Evolutionary conservation across 1,140 invertebrate species (phyloP).

Genomic region (Oryzaephilus surinamensis): DNA sequence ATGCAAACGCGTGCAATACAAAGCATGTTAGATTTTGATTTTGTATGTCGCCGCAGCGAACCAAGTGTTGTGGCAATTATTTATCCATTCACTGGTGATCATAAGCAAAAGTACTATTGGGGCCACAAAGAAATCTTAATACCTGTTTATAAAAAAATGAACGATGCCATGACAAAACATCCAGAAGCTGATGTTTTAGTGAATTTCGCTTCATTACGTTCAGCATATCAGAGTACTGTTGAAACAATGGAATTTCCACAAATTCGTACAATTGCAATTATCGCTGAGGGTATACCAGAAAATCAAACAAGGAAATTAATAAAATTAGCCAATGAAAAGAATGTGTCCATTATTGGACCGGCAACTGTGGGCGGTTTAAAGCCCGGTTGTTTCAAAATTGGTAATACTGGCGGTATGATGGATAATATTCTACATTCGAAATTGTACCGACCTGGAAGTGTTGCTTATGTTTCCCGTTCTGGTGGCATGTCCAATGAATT

Average conservation of each 20-base stretch:
- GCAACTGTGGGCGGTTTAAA: slow-evolving; percentile 98
- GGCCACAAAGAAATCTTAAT: slow-evolving; percentile 96
- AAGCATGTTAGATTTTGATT: slow-evolving; percentile 98
- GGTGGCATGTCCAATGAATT: slow-evolving; percentile 99
- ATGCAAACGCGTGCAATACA: slow-evolving; percentile 99
- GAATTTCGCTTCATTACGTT: slow-evolving; percentile 97
- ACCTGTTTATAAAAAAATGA: slow-evolving; percentile 96
- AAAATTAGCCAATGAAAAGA: slow-evolving; percentile 68
- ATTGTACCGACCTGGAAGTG: slow-evolving; percentile 90
- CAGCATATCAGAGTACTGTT: slow-evolving; percentile 94
- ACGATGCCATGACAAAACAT: slow-evolving; percentile 91
- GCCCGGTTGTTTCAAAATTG: slow-evolving; percentile 98
- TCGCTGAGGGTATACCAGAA: slow-evolving; percentile 98
- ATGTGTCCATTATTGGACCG: slow-evolving; percentile 85
- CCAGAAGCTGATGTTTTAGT: slow-evolving; percentile 90
- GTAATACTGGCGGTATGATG: slow-evolving; percentile 97
- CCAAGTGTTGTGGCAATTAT: slow-evolving; percentile 91
- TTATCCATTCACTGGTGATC: slow-evolving; percentile 97
- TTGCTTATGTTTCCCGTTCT: slow-evolving; percentile 95
- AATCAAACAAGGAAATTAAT: slow-evolving; percentile 95
- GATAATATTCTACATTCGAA: slow-evolving; percentile 98
- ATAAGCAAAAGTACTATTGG: slow-evolving; percentile 99
- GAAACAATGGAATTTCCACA: slow-evolving; percentile 88
- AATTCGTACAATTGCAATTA: slow-evolving; percentile 95
- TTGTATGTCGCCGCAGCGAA: slow-evolving; percentile 84